Percentiles rank a stretch among this genome's conserved stretches.
These are phyloP conservation scores for Sebastes taczanowskii DNA, from an alignment of 2,797 vertebrate species.

Conservation along the genomic window DNA sequence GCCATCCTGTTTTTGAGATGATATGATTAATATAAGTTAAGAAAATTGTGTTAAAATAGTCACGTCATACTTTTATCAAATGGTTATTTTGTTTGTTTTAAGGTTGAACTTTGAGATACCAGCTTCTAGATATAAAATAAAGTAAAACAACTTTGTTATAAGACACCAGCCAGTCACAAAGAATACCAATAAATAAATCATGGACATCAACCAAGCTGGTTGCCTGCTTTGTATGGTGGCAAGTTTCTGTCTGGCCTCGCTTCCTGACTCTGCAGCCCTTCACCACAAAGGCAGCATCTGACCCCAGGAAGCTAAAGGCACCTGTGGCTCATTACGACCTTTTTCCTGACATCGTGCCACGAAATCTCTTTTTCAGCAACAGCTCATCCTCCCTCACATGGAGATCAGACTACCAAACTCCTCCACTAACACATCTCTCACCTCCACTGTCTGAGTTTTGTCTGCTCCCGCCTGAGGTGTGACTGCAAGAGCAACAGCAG, in stretches of 20 bases:
- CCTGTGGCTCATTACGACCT: neutral
- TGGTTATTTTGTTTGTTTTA: neutral
- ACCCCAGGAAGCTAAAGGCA: neutral
- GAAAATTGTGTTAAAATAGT: neutral
- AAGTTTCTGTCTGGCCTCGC: neutral
- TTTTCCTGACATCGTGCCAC: neutral
- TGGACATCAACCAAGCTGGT: neutral
- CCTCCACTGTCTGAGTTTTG: neutral
- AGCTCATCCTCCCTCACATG: neutral
- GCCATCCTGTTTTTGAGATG: neutral
- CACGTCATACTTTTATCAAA: neutral
- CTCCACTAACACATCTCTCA: neutral
- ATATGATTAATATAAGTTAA: neutral
- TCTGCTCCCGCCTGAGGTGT: neutral
- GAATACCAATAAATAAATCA: too few relatives aligned
- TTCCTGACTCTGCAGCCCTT: neutral
- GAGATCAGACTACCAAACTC: neutral
- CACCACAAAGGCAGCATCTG: neutral
- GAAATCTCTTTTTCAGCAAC: neutral
- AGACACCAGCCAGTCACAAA: neutral
- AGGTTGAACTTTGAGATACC: neutral
- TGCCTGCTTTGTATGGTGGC: neutral
- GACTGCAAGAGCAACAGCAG: neutral
- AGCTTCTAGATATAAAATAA: neutral
- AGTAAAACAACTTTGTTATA: neutral